These are phyloP conservation scores for Lepidocolaptes lacrymiger DNA, from an alignment of 2,797 vertebrate genomes.

Conservation along the genomic window DNA sequence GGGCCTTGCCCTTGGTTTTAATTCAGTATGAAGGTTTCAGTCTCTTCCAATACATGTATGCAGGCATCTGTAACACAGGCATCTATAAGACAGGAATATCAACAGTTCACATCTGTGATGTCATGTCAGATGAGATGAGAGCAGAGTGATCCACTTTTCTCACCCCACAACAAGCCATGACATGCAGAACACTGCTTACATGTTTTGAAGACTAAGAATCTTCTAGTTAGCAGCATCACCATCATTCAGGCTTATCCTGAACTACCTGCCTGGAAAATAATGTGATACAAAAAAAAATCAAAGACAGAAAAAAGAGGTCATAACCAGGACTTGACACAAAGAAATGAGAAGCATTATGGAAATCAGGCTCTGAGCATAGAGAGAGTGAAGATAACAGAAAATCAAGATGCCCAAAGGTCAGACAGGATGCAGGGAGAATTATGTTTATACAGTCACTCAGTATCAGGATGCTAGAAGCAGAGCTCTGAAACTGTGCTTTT, in stretches of 20 bases:
- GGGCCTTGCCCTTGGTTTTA: background rate
- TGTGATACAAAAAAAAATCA: background rate
- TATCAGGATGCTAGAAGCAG: background rate
- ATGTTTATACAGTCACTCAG: background rate
- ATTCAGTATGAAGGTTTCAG: background rate
- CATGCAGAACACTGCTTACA: background rate
- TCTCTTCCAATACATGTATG: background rate
- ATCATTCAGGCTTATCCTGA: background rate
- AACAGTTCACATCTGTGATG: background rate
- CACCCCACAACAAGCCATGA: background rate
- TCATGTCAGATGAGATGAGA: background rate
- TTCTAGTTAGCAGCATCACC: background rate
- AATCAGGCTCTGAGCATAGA: background rate
- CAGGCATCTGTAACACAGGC: background rate
- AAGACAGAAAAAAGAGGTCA: background rate
- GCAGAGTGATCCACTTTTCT: background rate
- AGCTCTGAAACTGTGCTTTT: background rate
- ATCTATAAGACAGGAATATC: background rate
- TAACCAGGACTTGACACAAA: background rate
- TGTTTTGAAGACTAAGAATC: background rate
- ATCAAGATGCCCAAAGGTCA: background rate
- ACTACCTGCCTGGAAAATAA: background rate
- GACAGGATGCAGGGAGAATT: background rate
- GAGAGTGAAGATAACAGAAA: background rate
- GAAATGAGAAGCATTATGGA: background rate